These are phyloP conservation scores for Varanus komodoensis DNA, from an alignment of 2,113 vertebrate species.

Conservation along the genomic window DNA sequence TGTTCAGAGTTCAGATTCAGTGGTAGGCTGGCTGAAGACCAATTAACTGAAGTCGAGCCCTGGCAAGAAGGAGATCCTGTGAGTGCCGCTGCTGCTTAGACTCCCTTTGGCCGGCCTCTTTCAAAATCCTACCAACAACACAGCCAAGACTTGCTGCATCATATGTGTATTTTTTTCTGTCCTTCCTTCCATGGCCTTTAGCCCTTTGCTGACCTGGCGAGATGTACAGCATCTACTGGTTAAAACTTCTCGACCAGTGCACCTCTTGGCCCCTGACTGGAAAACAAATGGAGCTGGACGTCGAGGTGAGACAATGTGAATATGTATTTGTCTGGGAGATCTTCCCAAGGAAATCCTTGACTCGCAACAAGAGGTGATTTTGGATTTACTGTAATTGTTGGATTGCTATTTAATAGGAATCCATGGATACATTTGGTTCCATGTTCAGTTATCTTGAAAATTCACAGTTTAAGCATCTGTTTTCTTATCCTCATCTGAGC, in stretches of 20 bases:
- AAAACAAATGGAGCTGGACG: slow-evolving; percentile 88
- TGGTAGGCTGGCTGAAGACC: no score
- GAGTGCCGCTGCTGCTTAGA: not conserved
- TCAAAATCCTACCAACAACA: not conserved
- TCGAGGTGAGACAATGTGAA: slow-evolving; percentile 78
- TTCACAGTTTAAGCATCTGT: not conserved
- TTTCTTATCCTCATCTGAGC: not conserved
- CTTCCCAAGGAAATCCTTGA: not conserved
- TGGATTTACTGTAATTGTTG: not conserved
- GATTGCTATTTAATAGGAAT: not conserved
- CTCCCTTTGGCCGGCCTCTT: not conserved
- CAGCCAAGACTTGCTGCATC: not conserved
- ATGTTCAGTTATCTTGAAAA: not conserved
- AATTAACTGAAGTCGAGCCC: no score
- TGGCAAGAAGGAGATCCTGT: no score
- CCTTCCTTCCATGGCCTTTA: slow-evolving; percentile 60
- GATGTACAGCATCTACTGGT: slow-evolving; percentile 93
- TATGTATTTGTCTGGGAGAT: no score
- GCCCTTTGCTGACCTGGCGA: slow-evolving; percentile 89
- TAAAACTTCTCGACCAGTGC: slow-evolving; percentile 87
- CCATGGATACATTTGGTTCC: not conserved
- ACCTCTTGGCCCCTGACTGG: slow-evolving; percentile 91
- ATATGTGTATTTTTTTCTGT: slow-evolving; percentile 8
- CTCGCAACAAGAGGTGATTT: not conserved
- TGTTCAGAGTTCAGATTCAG: no score